Evolutionary conservation across 2,113 vertebrate genomes (phyloP).

Genomic region (Copsychus sechellarum): DNA sequence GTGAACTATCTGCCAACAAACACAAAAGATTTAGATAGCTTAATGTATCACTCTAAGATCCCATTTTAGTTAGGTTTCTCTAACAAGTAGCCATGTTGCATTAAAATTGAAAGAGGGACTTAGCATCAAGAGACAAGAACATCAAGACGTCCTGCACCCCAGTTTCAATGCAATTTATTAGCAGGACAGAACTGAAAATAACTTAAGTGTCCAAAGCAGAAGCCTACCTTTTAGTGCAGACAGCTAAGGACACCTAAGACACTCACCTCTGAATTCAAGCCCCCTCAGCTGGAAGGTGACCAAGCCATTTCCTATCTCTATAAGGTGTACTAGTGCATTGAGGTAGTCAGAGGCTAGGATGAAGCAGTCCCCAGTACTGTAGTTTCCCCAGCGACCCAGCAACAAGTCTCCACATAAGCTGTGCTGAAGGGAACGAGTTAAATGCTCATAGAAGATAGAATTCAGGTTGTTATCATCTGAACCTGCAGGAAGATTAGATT

Average conservation of each 20-base stretch:
- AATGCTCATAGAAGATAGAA: constrained; percentile 91
- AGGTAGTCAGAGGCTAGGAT: constrained; percentile 93
- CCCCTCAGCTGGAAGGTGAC: constrained; percentile 89
- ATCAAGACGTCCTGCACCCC: neutral
- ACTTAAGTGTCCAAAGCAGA: neutral
- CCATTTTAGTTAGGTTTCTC: neutral
- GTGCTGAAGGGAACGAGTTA: constrained; percentile 88
- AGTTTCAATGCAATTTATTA: neutral
- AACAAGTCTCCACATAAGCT: constrained; percentile 87
- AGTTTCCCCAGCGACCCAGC: constrained; percentile 88
- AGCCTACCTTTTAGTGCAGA: neutral
- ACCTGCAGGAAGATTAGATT: constrained; percentile 82
- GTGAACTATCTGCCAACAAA: neutral
- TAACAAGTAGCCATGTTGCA: neutral
- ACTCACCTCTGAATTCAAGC: constrained; percentile 88
- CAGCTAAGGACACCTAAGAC: neutral
- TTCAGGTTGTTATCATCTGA: constrained; percentile 92
- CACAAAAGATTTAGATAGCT: neutral
- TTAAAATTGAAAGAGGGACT: neutral
- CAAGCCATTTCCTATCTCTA: constrained; percentile 89
- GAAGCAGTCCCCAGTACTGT: constrained; percentile 89
- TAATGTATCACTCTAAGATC: neutral
- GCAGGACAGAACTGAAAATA: neutral
- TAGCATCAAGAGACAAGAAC: neutral
- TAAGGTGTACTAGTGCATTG: constrained; percentile 89